phyloP scores from a whole-genome alignment of 2,797 vertebrate genomes.

The Hyperoplus lanceolatus region DNA sequence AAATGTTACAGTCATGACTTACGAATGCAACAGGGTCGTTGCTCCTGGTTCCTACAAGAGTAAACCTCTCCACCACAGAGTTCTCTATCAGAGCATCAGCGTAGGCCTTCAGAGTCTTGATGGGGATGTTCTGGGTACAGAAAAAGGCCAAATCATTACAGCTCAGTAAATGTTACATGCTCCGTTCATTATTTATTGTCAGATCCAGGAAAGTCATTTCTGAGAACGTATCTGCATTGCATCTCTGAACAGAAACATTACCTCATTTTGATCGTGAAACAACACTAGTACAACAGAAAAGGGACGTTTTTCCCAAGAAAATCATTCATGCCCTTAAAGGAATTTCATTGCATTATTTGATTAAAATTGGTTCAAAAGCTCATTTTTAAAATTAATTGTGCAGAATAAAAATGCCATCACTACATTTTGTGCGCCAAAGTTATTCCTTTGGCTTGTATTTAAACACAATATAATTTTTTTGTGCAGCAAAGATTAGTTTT shows the following conservation, averaged over 20 bases:
- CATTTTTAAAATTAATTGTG: not conserved
- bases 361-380: not conserved
- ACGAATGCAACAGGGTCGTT: slow-evolving; percentile 96
- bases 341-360: not conserved
- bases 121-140: slow-evolving; percentile 92
- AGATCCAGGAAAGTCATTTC: not conserved
- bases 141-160: slow-evolving; percentile 22
- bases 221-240: not conserved
- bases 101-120: slow-evolving; percentile 92
- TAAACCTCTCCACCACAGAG: slow-evolving; percentile 92
- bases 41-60: slow-evolving; percentile 96
- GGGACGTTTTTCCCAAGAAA: no score
- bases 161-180: not conserved
- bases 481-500: not conserved
- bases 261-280: not conserved
- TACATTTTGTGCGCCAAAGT: not conserved
- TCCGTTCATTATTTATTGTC: not conserved
- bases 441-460: not conserved
- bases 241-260: not conserved
- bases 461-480: not conserved
- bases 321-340: no score
- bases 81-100: slow-evolving; percentile 93
- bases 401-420: not conserved
- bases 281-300: no score
- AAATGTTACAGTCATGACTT: slow-evolving; percentile 71